phyloP scores from a whole-genome alignment of 2,113 vertebrate genomes.

The Ammodytes dubius region DNA sequence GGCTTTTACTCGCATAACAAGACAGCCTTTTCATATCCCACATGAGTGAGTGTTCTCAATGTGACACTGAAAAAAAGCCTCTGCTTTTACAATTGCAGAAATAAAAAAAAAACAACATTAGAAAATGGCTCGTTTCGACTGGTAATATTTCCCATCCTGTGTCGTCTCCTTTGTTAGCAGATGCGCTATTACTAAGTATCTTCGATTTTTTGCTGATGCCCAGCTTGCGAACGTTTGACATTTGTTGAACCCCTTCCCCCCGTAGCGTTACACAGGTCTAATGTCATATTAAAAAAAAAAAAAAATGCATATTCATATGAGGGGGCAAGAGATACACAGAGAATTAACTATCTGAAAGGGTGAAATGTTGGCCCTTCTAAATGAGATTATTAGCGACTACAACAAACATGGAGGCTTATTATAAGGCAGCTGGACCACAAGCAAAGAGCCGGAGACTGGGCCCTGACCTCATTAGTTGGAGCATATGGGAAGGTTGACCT shows the following conservation, averaged over 20 bases:
- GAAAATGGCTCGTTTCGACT: background rate
- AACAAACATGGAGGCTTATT: slow-evolving; percentile 80
- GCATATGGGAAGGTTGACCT: slow-evolving; percentile 78
- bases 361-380: slow-evolving; percentile 66
- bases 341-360: slow-evolving; percentile 29
- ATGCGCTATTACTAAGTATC: background rate
- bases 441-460: slow-evolving; percentile 59
- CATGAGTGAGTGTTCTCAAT: slow-evolving; percentile 1
- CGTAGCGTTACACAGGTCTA: background rate
- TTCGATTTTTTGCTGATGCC: slow-evolving; percentile 17
- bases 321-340: background rate
- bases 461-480: slow-evolving; percentile 83
- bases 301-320: slow-evolving; percentile 21
- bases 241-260: background rate
- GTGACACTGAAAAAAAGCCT: background rate
- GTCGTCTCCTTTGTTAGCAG: background rate
- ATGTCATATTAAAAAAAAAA: slow-evolving; percentile 12
- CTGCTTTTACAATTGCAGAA: background rate
- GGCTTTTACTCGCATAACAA: slow-evolving; percentile 28
- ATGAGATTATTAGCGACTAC: slow-evolving; percentile 78
- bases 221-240: background rate
- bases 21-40: slow-evolving; percentile 8
- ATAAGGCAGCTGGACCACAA: slow-evolving; percentile 79
- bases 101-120: background rate
- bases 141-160: background rate